Evolutionary conservation across 2,113 vertebrate species (phyloP).

Genomic region (Micromys minutus): DNA sequence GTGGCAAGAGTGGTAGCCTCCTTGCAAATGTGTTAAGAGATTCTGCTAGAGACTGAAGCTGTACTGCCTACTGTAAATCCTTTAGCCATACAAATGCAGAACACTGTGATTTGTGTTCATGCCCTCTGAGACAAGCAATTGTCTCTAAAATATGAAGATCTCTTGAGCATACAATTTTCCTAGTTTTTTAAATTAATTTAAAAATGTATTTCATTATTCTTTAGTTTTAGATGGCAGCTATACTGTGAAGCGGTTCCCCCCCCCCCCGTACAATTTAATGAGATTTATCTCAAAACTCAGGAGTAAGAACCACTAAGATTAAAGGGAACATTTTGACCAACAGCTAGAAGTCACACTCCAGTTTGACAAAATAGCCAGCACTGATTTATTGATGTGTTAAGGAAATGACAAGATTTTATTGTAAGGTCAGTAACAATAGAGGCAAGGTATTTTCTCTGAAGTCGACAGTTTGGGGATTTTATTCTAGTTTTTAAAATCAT

Average conservation of each 20-base stretch:
- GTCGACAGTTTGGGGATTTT: background rate
- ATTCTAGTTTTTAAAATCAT: background rate
- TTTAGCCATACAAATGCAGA: background rate
- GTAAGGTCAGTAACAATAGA: background rate
- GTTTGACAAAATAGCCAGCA: background rate
- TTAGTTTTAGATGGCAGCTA: constrained; percentile 13
- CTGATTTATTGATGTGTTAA: background rate
- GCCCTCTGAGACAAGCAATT: constrained; percentile 32
- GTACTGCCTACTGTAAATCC: background rate
- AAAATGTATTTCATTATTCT: constrained; percentile 33
- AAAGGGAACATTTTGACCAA: constrained; percentile 30
- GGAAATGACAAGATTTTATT: background rate
- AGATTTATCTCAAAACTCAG: constrained; percentile 31
- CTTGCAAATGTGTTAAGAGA: constrained; percentile 20
- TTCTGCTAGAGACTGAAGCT: background rate
- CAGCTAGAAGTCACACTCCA: constrained; percentile 10
- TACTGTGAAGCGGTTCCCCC: background rate
- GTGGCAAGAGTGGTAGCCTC: background rate
- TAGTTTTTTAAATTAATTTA: background rate
- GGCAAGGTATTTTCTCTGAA: background rate
- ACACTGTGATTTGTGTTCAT: background rate
- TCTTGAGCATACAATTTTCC: background rate
- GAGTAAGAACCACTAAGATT: constrained; percentile 16
- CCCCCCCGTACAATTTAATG: constrained; percentile 15
- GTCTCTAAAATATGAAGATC: background rate